Evolutionary conservation across 2,113 vertebrate species (phyloP), one percentile per base, ranked within the genome.

Genomic region (Agelaius phoeniceus): DNA sequence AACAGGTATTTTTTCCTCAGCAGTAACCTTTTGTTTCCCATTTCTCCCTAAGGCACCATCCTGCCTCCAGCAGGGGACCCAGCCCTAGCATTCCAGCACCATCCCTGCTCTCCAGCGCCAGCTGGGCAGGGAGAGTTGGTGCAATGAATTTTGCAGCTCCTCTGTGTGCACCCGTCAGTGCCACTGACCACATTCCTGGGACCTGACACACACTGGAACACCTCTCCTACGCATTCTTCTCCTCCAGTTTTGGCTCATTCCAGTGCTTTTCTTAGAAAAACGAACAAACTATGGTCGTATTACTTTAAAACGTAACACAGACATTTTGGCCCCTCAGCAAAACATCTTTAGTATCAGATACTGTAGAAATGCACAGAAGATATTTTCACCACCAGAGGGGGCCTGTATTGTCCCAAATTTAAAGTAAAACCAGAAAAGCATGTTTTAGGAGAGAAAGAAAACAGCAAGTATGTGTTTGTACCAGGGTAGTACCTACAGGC

Each of bases 71-170:
- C 52, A 84, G 51, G 1, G 0, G 41, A 62, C 44, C 44, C 39
- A 72, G 46, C n/a, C 65, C n/a, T 63, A 84, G 76, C 72, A 80
- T 33, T 63, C 48, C 2, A 81, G 83, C 4, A 0, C 17, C 37
- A 27, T 57, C 52, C 48, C 61, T 22, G 2, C 52, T 55, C 48
- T 24, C 0, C 0, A 0, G 0, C 0, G 1, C 41, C 62, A 61
- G 65, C 52, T 9, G 8, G 66, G 61, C 57, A 65, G 61, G 33
- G 33, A 84, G 61, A 74, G 73, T 27, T 2, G 1, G 39, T 17
- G 65, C 58, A 28, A 69, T 78, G 86, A 81, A 78, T 92, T 94
- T 84, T 75, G 73, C 73, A 86, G 86, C 44, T 69, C 26, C 33
- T 76, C 63, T 71, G 28, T n/a, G 61, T 30, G 61, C 73, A 49